Evolutionary conservation across 2,797 vertebrate genomes (phyloP).

Genomic region (Podargus strigoides): DNA sequence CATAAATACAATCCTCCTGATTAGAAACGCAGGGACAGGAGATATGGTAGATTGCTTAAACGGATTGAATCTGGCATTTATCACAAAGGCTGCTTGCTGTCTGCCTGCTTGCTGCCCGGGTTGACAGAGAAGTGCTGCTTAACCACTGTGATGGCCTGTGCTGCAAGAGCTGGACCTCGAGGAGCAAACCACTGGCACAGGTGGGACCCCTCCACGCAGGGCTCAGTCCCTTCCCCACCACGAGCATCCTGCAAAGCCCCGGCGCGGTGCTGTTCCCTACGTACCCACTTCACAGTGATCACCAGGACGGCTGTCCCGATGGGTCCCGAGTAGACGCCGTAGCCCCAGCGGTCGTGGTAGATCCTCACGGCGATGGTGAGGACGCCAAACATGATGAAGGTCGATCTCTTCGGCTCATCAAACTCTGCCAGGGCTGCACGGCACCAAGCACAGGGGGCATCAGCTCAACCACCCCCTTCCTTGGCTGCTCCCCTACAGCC

Average conservation of each 20-base stretch:
- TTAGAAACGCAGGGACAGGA: background rate
- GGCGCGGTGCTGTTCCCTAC: background rate
- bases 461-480: background rate
- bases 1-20: background rate
- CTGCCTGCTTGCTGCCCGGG: background rate
- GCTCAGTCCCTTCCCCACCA: background rate
- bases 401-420: slow-evolving; percentile 91
- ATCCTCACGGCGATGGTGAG: slow-evolving; percentile 87
- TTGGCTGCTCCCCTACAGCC: background rate
- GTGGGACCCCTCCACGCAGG: rapidly evolving
- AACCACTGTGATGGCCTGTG: rapidly evolving
- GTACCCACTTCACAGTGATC: slow-evolving; percentile 92
- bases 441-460: background rate
- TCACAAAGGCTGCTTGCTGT: background rate
- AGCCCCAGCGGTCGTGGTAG: slow-evolving; percentile 93
- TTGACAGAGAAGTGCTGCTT: background rate
- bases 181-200: background rate
- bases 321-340: slow-evolving; percentile 93
- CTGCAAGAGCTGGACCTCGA: background rate
- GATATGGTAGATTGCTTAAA: background rate
- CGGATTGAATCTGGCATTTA: background rate
- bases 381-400: slow-evolving; percentile 89
- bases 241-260: background rate
- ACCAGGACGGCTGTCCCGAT: slow-evolving; percentile 90
- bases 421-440: slow-evolving; percentile 90